Evolutionary conservation across 1,140 invertebrate species (phyloP), one percentile per base, ranked within the genome.

Genomic region (Diprion similis): DNA sequence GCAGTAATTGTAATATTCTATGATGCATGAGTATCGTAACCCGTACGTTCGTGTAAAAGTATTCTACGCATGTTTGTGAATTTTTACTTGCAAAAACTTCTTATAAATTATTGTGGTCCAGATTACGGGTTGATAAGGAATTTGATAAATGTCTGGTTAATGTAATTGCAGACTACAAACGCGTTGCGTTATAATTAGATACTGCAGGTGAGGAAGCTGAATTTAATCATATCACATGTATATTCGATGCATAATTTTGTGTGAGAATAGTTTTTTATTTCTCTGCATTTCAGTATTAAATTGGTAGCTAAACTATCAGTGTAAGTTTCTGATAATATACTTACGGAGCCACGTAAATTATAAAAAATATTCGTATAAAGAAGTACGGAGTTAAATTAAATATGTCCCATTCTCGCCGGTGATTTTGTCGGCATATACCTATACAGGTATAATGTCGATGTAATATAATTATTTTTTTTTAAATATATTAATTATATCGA

Each of bases 281-380:
- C 51, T 59, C 51, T 59, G n/a, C n/a, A 17, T 15, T 59, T 59
- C 51, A 59, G 51, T 59, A 59, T 59, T 59, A 59, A 59, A 59
- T 59, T 9, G 51, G 51, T 59, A 59, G 51, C 51, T 59, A 59
- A 59, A 59, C 11, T 59, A 59, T 13, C n/a, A 59, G n/a, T 59
- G n/a, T 17, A 59, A 59, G n/a, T 59, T 8, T 59, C n/a, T 59
- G 51, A 59, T 59, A 59, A 18, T 64, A 18, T 15, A 64, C 13
- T 17, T 64, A 18, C 6, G 59, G 59, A 15, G 59, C 59, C 59
- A 15, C 17, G 17, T 15, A 64, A 64, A 15, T 15, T 15, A 64
- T 15, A 64, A 64, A 64, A 64, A 64, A 15, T 64, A 64, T 64
- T 64, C 17, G 13, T 15, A 18, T 64, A 64, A 15, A 15, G 17